Base-by-base conservation (phyloP, 2,113 vertebrate genomes). In the Phocoena sinus region DNA sequence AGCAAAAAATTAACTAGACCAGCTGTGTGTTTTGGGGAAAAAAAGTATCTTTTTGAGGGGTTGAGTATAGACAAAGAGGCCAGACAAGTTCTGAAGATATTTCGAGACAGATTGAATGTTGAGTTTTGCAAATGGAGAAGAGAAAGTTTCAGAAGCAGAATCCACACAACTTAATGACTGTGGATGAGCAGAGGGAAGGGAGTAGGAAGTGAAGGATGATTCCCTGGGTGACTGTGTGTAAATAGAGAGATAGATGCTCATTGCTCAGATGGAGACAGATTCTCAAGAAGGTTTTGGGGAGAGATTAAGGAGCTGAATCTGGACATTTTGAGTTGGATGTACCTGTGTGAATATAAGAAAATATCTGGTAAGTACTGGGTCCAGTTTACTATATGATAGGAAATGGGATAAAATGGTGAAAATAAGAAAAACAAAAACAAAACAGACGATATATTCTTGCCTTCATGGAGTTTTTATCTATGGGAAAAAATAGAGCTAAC, bases 341-440 rank as follows among this genome's bases (percentile, higher is more conserved):
- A 26, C 1, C 36, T 58, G 0, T 67, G 23, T 44, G 28, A 47
- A 44, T 60, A 62, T 41, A 50, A 36, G 26, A 86, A 94, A 50
- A n/a, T 41, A 0, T 80, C 10, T 67, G 9, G 13, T 26, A 85
- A 47, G 13, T 77, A 33, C 14, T 56, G 60, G 12, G 38, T 90
- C 36, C 0, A 65, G 7, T 53, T n/a, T n/a, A 23, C 38, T 3
- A 0, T 41, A 13, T 89, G 12, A 41, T 36, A 63, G 4, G n/a
- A 58, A 91, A 65, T 23, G 2, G 9, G 31, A 71, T 81, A 44
- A 88, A 95, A 20, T 36, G 70, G 5, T 84, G 18, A 91, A 88
- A 73, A 83, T 73, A 94, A 80, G 5, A 89, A 79, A 81, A 88
- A 53, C 23, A 65, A 80, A 90, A 53, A 9, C 21, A 36, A 70